Conservation (phyloP, 1,140 invertebrate genomes). For the Diabrotica virgifera region DNA sequence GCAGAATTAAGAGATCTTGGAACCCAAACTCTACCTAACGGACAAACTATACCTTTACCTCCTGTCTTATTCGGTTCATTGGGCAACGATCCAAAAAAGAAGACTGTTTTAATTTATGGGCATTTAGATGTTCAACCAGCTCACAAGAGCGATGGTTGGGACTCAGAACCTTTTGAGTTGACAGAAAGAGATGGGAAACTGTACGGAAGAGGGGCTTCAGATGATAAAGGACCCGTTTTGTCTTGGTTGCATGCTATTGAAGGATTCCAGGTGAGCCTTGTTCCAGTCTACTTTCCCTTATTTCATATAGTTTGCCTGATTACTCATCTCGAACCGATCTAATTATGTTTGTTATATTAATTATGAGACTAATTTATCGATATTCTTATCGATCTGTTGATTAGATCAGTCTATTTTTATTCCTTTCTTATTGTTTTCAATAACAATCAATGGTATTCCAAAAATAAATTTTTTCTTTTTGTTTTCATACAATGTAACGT, state of each 20-base stretch:
- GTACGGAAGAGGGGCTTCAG: constrained; percentile 80
- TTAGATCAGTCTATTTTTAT: no score
- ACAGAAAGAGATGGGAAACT: constrained; percentile 88
- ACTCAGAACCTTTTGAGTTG: constrained; percentile 90
- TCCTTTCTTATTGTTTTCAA: no score
- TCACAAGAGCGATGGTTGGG: constrained; percentile 87
- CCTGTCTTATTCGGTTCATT: constrained; percentile 84
- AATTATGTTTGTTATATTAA: no score
- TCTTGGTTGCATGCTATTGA: constrained; percentile 94
- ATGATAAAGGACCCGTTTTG: constrained; percentile 91
- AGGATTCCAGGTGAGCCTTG: constrained; percentile 64
- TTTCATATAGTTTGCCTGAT: no score
- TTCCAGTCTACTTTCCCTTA: no score
- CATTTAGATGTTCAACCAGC: constrained; percentile 99
- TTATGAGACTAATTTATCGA: no score
- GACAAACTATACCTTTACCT: constrained; percentile 72
- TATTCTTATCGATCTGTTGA: no score
- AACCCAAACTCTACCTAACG: constrained; percentile 70
- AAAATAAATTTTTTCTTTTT: no score
- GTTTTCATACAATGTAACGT: no score
- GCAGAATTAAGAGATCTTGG: constrained; percentile 81
- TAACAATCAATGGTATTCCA: no score
- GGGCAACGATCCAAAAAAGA: constrained; percentile 81
- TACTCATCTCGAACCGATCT: no score
- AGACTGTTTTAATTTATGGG: constrained; percentile 93